Base-by-base conservation (phyloP, 2,888 invertebrate species). In the Neoitamus cyanurus region DNA sequence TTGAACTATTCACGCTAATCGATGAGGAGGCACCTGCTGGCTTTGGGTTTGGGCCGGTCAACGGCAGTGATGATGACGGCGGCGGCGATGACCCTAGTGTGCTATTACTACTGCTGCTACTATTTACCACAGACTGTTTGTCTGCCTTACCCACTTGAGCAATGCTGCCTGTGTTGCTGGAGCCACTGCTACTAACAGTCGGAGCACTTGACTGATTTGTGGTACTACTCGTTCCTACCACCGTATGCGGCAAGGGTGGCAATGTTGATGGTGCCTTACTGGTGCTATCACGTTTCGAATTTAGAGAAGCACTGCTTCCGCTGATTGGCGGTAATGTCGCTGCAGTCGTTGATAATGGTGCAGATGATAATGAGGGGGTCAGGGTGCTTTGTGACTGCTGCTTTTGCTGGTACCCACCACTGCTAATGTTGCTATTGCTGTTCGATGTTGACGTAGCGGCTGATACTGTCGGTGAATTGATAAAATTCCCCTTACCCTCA, bases 51-150 rank as follows among this genome's bases (percentile, higher is more conserved):
- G 58, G 20, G 30, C 48, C 30, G 7, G 78, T 28, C 20, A 46
- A 72, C 42, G 73, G 3, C 36, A 36, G 31, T 58, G 86, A 58
- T 46, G 83, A 80, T 83, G 85, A 80, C 58, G 84, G 69, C 69
- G 87, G 68, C 30, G 72, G 13, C 13, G 58, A 31, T 70, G 70
- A 25, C 6, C n/a, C 70, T 9, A 20, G 9, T 25, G n/a, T n/a
- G n/a, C n/a, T n/a, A n/a, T n/a, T n/a, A 34, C 15, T 84, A 69
- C 72, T 37, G 84, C 69, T 80, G 86, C 58, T 75, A 46, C 7
- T 36, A 13, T 36, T 48, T 15, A 48, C 48, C 48, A 7, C 1
- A 2, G n/a, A 20, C 1, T 48, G 48, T 5, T 48, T 48, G 2
- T 20, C 48, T 20, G 7, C 20, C 15, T 48, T 48, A 15, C 42